Base-by-base conservation (phyloP, 1,140 invertebrate species). In the Pristionchus pacificus region DNA sequence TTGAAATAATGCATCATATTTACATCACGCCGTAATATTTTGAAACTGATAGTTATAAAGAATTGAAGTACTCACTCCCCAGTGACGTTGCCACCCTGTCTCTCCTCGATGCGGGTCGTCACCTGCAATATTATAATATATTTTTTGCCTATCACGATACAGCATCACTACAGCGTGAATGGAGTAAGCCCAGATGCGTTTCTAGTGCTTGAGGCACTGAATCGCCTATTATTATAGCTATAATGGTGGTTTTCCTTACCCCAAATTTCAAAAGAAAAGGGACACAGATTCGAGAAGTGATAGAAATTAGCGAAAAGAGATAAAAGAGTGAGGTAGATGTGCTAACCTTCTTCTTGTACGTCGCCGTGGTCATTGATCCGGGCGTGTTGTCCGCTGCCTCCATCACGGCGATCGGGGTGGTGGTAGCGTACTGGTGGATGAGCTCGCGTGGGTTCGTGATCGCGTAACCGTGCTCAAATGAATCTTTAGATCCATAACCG, bases 361-460 rank as follows among this genome's bases (percentile, higher is more conserved):
- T 81, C 15, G 79, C 72, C 27, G 69, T 77, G 14, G 72, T 80
- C 6, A 77, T 84, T 3, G 74, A 78, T 25, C 65, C 60, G 19
- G 77, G 73, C 57, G 78, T 70, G 65, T 75, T 75, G 57, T 77
- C 67, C 38, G 70, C 61, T 24, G 38, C 57, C n/a, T 79, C 78
- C 58, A 74, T 77, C 32, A 68, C 74, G 15, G 78, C 76, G 58
- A 81, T 77, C 2, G 79, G 79, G 31, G 80, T 82, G 32, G 76
- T 82, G 31, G 80, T 82, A 24, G 80, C 80, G 57, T 84, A 82
- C 58, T 80, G 65, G 63, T 82, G 80, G 59, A 82, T 82, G 32
- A 82, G 62, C 70, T 82, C 80, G 55, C 74, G 66, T 10, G 80
- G 80, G 69, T 82, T 82, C 15, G 80, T 77, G 29, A 82, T 84